phyloP scores from a whole-genome alignment of 2,888 invertebrate species.

The Oscheius sp. region DNA sequence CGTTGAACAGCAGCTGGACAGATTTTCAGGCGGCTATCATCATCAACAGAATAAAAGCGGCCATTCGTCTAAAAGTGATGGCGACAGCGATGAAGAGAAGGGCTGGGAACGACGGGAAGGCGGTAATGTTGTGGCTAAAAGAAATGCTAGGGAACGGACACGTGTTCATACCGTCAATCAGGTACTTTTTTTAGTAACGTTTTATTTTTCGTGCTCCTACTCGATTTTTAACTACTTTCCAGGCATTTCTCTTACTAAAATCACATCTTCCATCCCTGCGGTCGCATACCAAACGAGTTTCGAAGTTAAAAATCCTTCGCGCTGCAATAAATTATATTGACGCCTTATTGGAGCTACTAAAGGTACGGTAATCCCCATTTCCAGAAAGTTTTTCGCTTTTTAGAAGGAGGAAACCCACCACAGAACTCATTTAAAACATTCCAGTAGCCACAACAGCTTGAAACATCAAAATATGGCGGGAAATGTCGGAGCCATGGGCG shows the following conservation, averaged over 20 bases:
- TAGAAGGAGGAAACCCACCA: slow-evolving; percentile 2
- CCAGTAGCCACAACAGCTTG: neutral
- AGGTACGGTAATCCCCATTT: slow-evolving; percentile 3
- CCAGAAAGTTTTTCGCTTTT: neutral
- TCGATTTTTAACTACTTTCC: neutral
- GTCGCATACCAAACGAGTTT: slow-evolving; percentile 67
- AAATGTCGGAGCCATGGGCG: neutral
- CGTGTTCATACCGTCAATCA: slow-evolving; percentile 70
- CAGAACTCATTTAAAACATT: neutral
- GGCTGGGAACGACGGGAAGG: slow-evolving; percentile 10
- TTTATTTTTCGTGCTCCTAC: neutral
- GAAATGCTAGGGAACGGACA: slow-evolving; percentile 71
- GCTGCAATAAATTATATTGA: slow-evolving; percentile 71
- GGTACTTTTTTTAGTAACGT: no score
- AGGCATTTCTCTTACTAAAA: slow-evolving; percentile 67
- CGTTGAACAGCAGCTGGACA: neutral
- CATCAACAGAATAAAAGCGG: no score
- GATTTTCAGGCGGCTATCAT: no score
- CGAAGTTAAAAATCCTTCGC: slow-evolving; percentile 67
- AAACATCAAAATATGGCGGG: neutral
- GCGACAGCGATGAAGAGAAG: slow-evolving; percentile 13
- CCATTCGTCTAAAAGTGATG: neutral
- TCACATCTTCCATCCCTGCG: slow-evolving; percentile 62
- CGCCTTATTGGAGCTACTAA: slow-evolving; percentile 50
- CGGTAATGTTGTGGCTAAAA: slow-evolving; percentile 64